phyloP scores from a whole-genome alignment of 2,888 invertebrate species.

The Mycogona germanica region DNA sequence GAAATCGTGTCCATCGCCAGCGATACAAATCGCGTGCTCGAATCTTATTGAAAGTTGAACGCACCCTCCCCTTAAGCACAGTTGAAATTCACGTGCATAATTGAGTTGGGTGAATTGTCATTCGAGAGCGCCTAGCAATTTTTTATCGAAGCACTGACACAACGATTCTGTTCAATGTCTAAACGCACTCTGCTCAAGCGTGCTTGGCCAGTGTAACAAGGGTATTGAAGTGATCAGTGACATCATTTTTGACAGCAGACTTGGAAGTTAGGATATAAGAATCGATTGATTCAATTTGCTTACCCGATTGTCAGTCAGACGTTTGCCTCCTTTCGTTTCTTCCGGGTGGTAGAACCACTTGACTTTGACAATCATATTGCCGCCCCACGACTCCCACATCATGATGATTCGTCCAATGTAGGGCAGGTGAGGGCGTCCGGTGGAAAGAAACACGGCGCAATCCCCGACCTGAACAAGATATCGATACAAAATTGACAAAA shows the following conservation, averaged over 20 bases:
- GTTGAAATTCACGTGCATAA: too few relatives aligned
- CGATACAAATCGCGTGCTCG: too few relatives aligned
- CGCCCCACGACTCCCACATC: slow-evolving; percentile 79
- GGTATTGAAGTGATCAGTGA: too few relatives aligned
- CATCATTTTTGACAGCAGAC: not conserved
- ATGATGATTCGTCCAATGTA: slow-evolving; percentile 86
- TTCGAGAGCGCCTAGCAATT: too few relatives aligned
- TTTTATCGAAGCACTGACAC: slow-evolving; percentile 2
- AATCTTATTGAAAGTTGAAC: too few relatives aligned
- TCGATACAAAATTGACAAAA: slow-evolving; percentile 16
- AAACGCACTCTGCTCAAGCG: too few relatives aligned
- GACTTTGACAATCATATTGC: slow-evolving; percentile 81
- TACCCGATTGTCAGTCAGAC: slow-evolving; percentile 45
- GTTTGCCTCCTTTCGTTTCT: slow-evolving; percentile 59
- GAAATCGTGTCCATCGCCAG: too few relatives aligned
- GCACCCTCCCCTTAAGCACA: too few relatives aligned
- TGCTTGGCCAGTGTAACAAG: too few relatives aligned
- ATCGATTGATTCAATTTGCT: not conserved
- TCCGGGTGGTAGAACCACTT: slow-evolving; percentile 97
- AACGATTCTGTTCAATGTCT: too few relatives aligned
- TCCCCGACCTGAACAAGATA: slow-evolving; percentile 60
- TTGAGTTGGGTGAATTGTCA: too few relatives aligned
- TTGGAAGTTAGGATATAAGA: not conserved
- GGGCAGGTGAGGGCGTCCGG: slow-evolving; percentile 78
- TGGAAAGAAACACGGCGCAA: slow-evolving; percentile 89